phyloP scores from a whole-genome alignment of 2,113 vertebrate genomes.

The Crotalus helleri region DNA sequence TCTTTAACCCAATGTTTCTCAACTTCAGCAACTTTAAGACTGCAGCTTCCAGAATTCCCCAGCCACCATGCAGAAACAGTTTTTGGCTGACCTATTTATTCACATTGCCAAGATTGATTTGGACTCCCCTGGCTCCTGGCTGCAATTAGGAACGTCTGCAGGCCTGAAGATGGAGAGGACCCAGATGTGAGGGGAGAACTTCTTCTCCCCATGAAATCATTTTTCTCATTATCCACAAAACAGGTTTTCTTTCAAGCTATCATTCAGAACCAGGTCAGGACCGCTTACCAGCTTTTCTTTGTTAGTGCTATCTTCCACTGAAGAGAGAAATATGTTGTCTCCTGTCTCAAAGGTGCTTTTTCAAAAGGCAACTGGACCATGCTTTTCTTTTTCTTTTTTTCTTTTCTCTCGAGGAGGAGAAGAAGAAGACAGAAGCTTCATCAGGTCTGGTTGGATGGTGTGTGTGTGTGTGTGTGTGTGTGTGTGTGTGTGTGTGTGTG shows the following conservation, averaged over 20 bases:
- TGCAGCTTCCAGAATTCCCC: neutral
- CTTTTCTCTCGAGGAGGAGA: neutral
- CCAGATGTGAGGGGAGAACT: neutral
- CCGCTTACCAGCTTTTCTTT: neutral
- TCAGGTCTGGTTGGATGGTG: no score
- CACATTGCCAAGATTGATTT: neutral
- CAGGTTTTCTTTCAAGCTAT: neutral
- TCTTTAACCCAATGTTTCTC: neutral
- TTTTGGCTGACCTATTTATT: neutral
- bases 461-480: no score
- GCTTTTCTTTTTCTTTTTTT: neutral
- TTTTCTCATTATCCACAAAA: neutral
- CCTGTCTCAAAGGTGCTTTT: neutral
- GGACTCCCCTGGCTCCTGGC: neutral
- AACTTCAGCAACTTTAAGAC: neutral
- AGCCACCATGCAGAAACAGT: neutral
- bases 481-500: no score
- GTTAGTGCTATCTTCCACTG: neutral
- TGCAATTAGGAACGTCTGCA: neutral
- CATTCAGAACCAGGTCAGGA: neutral
- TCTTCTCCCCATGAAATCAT: neutral
- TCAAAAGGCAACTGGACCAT: neutral
- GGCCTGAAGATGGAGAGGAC: neutral
- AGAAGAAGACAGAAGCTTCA: no score
- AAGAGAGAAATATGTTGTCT: neutral